Evolutionary conservation across 2,797 vertebrate species (phyloP).

Genomic region (Rhynchotus rufescens): DNA sequence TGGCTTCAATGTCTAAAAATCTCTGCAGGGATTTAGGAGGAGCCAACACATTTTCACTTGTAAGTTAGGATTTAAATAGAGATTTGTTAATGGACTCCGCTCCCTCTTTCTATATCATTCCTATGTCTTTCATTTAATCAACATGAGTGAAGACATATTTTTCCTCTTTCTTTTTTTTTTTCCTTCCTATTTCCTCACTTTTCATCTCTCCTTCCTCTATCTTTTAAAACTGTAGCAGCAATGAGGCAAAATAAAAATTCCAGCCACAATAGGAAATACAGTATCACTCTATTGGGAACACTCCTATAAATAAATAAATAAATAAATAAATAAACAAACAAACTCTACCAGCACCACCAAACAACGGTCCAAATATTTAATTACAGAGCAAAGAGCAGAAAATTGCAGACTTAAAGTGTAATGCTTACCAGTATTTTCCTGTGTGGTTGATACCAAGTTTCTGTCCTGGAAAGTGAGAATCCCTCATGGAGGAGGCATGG

Average conservation of each 20-base stretch:
- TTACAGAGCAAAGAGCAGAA: neutral
- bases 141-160: neutral
- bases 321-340: neutral
- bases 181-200: neutral
- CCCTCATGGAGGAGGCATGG: neutral
- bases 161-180: neutral
- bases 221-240: neutral
- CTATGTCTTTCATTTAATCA: neutral
- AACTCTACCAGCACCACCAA: neutral
- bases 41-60: conserved; percentile 74
- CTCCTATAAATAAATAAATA: neutral
- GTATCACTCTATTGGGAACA: neutral
- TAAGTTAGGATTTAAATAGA: conserved; percentile 43
- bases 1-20: conserved; percentile 47
- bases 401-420: neutral
- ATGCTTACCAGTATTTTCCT: neutral
- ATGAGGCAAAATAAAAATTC: neutral
- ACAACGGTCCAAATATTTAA: neutral
- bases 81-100: neutral
- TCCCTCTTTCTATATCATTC: neutral
- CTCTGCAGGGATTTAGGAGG: conserved; percentile 62
- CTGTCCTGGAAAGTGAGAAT: neutral
- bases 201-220: neutral
- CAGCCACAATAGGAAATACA: neutral
- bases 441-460: neutral